Base-by-base conservation (phyloP, 2,888 invertebrate species). In the Napeogenes sylphis region DNA sequence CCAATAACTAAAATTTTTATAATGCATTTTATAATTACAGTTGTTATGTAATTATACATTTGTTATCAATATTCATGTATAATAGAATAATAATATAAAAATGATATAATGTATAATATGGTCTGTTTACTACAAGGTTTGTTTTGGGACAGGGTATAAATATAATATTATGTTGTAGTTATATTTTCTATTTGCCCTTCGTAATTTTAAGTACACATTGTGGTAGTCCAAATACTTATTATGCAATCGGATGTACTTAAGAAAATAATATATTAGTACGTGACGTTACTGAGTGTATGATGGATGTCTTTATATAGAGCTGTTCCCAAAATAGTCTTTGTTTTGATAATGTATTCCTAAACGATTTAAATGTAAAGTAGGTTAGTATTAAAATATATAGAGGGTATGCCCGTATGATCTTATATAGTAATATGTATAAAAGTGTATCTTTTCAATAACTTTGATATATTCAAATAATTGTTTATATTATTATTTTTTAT, bases 401-500 rank as follows among this genome's bases (percentile, higher is more conserved):
- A 72, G 76, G 75, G 70, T 59, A 56, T 56, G 51, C 54, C 59
- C 57, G 42, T 32, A 32, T 53, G 59, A 45, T 45, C 56, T 59
- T 56, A 10, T 33, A 51, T 62, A 45, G 12, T 56, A 45, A 46
- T 60, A 67, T 75, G 73, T 75, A 74, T 78, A 79, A 77, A 82
- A 76, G 75, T 80, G 75, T 81, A 78, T 75, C 73, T 74, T 74
- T 75, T 75, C 78, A 80, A 77, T 75, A 72, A 79, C 77, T 75
- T 42, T 42, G 2, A 42, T 38, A 38, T 38, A 38, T 38, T 74
- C 74, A 79, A 78, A 71, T 72, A 75, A 79, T 84, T 80, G 79
- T 82, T 83, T 79, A 77, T 79, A 78, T 78, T 76, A 72, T 79
- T 81, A 80, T 84, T 83, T 85, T 87, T 87, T 87, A 80, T 80